Conservation (phyloP, 2,113 vertebrate species). For the Terrapene triunguis region DNA sequence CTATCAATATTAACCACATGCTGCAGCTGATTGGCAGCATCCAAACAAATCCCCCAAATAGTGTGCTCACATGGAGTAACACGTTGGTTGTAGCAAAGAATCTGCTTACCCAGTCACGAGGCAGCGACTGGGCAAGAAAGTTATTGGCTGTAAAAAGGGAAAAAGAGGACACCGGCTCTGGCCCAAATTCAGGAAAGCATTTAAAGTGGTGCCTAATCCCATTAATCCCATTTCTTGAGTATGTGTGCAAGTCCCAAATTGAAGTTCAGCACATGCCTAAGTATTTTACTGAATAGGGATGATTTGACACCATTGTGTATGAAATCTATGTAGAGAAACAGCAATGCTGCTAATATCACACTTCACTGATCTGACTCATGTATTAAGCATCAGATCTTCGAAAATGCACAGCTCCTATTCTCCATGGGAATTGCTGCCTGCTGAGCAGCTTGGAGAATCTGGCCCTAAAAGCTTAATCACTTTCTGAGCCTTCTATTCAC, state of each 20-base stretch:
- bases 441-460: not conserved
- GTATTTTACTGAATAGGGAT: not conserved
- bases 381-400: not conserved
- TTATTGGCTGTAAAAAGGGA: not conserved
- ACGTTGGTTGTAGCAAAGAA: not conserved
- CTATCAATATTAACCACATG: constrained; percentile 59
- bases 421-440: not conserved
- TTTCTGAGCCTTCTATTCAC: not conserved
- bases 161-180: not conserved
- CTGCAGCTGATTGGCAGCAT: constrained; percentile 47
- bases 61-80: not conserved
- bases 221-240: not conserved
- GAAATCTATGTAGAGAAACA: not conserved
- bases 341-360: not conserved
- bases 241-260: not conserved
- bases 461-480: not conserved
- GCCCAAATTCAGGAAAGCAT: not conserved
- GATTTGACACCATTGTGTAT: not conserved
- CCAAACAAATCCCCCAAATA: not conserved
- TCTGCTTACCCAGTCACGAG: not conserved
- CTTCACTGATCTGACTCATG: not conserved
- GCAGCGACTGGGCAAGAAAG: not conserved
- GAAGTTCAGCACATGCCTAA: not conserved
- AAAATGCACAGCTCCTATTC: not conserved
- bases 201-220: not conserved